Percentiles rank a stretch among this genome's conserved stretches.
Evolutionary conservation across 64 coral and sea anemone species (phyloP).

Genomic region (Pachyseris speciosa): DNA sequence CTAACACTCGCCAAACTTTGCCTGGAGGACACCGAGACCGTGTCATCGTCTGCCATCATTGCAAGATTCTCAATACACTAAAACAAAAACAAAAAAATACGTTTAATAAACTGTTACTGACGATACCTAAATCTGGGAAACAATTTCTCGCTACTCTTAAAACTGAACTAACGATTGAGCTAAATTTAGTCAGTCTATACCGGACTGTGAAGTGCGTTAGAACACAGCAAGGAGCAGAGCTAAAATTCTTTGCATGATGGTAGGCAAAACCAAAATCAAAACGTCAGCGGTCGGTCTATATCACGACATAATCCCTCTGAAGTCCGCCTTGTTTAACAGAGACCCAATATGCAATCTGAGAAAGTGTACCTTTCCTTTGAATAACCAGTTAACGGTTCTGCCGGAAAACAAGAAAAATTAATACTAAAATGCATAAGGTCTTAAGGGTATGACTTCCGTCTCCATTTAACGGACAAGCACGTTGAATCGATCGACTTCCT

Average conservation of each 20-base stretch:
- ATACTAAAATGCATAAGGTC: background rate
- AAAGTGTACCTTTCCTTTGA: background rate
- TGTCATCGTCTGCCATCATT: slow-evolving; percentile 78
- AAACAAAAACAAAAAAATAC: background rate
- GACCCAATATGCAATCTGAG: no score
- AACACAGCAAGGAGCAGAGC: background rate
- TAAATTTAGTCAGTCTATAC: no score
- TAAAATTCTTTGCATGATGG: background rate
- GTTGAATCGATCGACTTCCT: slow-evolving; percentile 12
- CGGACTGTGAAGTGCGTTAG: background rate
- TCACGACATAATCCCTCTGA: no score
- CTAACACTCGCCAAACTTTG: slow-evolving; percentile 87
- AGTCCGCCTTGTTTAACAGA: background rate
- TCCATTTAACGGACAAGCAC: background rate
- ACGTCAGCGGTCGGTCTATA: no score
- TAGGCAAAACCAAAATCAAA: background rate
- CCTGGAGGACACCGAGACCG: slow-evolving; percentile 67
- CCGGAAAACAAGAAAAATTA: background rate
- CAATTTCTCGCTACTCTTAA: no score
- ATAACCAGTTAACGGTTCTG: background rate
- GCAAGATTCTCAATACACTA: slow-evolving; percentile 97
- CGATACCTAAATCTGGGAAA: no score
- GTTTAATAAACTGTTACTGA: no score
- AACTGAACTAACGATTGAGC: no score
- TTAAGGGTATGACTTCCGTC: no score